Evolutionary conservation across 2,797 vertebrate genomes (phyloP).

Genomic region (Gobio occitaniae): DNA sequence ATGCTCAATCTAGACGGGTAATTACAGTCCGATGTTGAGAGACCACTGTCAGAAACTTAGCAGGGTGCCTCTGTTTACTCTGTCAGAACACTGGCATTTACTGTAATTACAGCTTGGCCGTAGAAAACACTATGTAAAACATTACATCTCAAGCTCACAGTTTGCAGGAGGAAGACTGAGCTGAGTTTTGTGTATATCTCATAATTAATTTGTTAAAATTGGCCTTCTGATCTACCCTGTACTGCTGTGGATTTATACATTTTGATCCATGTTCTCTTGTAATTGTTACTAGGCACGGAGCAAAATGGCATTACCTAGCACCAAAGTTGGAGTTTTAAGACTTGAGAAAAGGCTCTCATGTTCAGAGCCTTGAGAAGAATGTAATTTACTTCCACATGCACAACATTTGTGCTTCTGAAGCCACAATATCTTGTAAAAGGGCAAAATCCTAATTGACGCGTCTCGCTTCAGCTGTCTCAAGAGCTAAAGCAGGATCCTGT

Average conservation of each 20-base stretch:
- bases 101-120: constrained; percentile 43
- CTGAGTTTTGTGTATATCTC: neutral
- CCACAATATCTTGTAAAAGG: neutral
- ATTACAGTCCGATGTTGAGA: constrained; percentile 37
- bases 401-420: constrained; percentile 4
- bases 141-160: constrained; percentile 33
- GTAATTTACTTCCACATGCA: neutral
- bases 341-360: neutral
- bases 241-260: neutral
- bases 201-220: neutral
- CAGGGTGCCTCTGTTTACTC: constrained; percentile 42
- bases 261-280: neutral
- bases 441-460: neutral
- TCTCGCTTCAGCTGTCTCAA: neutral
- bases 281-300: neutral
- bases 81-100: constrained; percentile 45
- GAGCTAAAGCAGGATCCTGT: neutral
- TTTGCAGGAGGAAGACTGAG: constrained; percentile 8
- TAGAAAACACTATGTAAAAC: constrained; percentile 30
- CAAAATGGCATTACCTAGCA: neutral
- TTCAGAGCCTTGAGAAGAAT: neutral
- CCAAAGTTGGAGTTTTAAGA: neutral
- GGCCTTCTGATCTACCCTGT: neutral
- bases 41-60: constrained; percentile 36
- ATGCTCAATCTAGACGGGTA: constrained; percentile 30